Evolutionary conservation across 2,113 vertebrate species (phyloP).

Genomic region (Morphnarchus princeps): DNA sequence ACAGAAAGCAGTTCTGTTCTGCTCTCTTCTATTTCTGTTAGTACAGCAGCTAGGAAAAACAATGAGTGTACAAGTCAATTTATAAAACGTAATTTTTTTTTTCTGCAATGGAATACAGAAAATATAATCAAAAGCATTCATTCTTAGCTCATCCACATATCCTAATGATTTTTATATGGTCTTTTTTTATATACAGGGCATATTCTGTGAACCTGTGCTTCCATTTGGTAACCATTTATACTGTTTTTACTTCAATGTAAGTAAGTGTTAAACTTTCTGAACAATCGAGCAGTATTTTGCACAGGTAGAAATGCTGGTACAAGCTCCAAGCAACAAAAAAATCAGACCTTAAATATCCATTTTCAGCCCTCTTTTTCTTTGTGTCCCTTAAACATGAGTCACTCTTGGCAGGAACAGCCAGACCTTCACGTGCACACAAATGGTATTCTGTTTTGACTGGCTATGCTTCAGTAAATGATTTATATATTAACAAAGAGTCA

Average conservation of each 20-base stretch:
- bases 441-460: slow-evolving; percentile 54
- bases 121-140: not conserved
- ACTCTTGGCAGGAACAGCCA: slow-evolving; percentile 27
- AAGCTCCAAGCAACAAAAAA: not conserved
- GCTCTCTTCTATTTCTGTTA: not conserved
- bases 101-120: not conserved
- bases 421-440: slow-evolving; percentile 24
- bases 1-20: not conserved
- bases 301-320: not conserved
- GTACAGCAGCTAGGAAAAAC: not conserved
- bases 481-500: slow-evolving; percentile 53
- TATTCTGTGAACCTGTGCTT: not conserved
- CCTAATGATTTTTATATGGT: not conserved
- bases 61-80: not conserved
- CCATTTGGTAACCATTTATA: not conserved
- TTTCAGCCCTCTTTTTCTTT: not conserved
- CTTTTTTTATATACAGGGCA: not conserved
- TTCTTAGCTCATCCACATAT: not conserved
- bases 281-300: not conserved
- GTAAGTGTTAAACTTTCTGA: not conserved
- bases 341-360: not conserved
- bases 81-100: not conserved
- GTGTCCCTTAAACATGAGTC: slow-evolving; percentile 29
- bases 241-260: not conserved
- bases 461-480: slow-evolving; percentile 47